Evolutionary conservation across 1,140 invertebrate genomes (phyloP).

Genomic region (Brachionus paranguensis): DNA sequence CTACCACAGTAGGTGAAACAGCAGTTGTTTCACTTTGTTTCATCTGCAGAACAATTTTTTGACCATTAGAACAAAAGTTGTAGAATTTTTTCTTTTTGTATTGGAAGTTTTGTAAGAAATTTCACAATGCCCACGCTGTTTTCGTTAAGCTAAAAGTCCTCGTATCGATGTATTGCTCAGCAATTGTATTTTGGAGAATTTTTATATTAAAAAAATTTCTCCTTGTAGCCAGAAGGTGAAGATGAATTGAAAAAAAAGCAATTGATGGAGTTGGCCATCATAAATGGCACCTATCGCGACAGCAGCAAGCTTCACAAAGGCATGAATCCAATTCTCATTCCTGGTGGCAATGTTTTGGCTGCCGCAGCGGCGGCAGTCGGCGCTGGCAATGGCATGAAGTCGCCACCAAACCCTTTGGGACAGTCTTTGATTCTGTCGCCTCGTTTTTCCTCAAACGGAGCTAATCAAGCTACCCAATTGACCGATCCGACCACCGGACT

Average conservation of each 20-base stretch:
- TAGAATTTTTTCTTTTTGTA: too few species aligned
- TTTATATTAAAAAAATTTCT: not conserved
- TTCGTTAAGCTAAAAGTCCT: not conserved
- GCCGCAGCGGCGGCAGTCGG: slow-evolving; percentile 5
- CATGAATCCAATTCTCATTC: slow-evolving; percentile 18
- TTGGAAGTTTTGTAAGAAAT: too few species aligned
- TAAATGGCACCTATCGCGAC: slow-evolving; percentile 86
- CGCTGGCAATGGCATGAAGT: not conserved
- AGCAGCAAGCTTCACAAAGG: not conserved
- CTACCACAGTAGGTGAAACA: too few species aligned
- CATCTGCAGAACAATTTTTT: too few species aligned
- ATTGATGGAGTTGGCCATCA: slow-evolving; percentile 98
- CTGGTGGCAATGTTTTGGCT: not conserved
- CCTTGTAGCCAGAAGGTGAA: slow-evolving; percentile 85
- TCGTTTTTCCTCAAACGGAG: not conserved
- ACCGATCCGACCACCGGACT: slow-evolving; percentile 35
- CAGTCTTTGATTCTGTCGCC: slow-evolving; percentile 1
- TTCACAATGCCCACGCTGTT: not conserved
- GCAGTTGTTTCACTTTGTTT: too few species aligned
- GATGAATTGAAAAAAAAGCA: slow-evolving; percentile 99
- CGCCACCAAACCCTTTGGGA: not conserved
- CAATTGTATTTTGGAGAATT: not conserved
- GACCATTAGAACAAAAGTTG: too few species aligned
- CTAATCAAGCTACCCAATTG: not conserved
- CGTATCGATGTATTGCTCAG: not conserved